Conservation (phyloP, 1,140 invertebrate genomes). For the Orchesella cincta region DNA sequence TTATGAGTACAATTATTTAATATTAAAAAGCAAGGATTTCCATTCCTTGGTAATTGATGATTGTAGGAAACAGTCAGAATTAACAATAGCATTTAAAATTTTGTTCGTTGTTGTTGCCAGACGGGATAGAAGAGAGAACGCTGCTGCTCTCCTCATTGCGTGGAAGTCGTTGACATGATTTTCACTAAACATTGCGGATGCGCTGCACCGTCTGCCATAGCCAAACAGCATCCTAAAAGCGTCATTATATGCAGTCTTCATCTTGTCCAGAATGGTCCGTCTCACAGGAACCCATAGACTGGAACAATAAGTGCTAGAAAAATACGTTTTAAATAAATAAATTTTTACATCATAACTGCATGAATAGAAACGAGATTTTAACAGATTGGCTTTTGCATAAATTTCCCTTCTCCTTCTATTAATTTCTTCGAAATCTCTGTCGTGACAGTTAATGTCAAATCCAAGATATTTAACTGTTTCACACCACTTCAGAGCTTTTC, state of each 20-base stretch:
- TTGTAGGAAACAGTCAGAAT: neutral
- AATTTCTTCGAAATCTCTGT: neutral
- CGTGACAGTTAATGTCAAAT: neutral
- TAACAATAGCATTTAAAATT: neutral
- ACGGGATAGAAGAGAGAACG: neutral
- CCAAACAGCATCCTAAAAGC: neutral
- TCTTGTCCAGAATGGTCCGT: no score
- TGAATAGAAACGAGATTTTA: neutral
- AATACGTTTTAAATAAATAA: neutral
- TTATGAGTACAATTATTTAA: no score
- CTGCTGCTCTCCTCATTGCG: neutral
- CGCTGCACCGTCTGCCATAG: neutral
- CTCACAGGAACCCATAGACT: no score
- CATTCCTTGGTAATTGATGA: neutral
- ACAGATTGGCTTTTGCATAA: neutral
- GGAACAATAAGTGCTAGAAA: no score
- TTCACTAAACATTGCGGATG: neutral
- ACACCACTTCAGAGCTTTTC: neutral
- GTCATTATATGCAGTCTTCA: no score
- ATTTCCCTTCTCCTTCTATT: neutral
- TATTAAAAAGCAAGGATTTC: no score
- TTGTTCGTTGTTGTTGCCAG: neutral
- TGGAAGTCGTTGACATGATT: neutral
- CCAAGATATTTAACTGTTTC: neutral
- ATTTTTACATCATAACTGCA: neutral